phyloP scores from a whole-genome alignment of 2,797 vertebrate genomes.

The Chlorospingus semifuscus region DNA sequence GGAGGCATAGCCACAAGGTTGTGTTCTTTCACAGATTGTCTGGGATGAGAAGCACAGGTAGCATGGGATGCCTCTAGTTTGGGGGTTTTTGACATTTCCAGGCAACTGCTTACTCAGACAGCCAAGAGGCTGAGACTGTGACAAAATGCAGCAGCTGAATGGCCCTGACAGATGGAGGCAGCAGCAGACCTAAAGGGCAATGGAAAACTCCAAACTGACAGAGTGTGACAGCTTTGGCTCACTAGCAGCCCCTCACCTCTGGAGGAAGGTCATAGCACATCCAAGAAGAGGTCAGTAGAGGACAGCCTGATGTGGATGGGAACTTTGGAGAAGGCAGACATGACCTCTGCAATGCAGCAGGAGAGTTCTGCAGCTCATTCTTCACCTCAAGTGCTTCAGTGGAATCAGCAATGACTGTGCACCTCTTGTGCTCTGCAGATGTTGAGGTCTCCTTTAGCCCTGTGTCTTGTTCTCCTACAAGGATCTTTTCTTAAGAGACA shows the following conservation, averaged over 20 bases:
- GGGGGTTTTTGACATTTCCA: background rate
- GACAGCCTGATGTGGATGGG: background rate
- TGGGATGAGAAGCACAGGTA: background rate
- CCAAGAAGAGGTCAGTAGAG: background rate
- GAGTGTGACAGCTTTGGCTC: background rate
- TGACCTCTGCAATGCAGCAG: background rate
- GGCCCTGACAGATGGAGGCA: background rate
- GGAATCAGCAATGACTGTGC: background rate
- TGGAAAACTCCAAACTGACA: background rate
- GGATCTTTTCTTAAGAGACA: background rate
- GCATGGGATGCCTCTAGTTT: background rate
- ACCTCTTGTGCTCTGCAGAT: background rate
- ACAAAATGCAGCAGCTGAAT: background rate
- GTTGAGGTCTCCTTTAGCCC: background rate
- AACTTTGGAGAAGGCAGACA: background rate
- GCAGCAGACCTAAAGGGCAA: background rate
- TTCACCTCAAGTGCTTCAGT: background rate
- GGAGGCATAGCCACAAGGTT: background rate
- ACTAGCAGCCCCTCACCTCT: background rate
- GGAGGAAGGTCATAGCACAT: fast-evolving
- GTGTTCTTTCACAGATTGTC: background rate
- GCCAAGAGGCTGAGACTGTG: background rate
- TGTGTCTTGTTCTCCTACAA: background rate
- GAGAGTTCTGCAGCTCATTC: background rate
- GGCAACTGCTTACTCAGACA: background rate